Percentiles rank a stretch among this genome's conserved stretches.
Evolutionary conservation across 1,140 invertebrate genomes (phyloP).

Genomic region (Copidosoma floridanum): DNA sequence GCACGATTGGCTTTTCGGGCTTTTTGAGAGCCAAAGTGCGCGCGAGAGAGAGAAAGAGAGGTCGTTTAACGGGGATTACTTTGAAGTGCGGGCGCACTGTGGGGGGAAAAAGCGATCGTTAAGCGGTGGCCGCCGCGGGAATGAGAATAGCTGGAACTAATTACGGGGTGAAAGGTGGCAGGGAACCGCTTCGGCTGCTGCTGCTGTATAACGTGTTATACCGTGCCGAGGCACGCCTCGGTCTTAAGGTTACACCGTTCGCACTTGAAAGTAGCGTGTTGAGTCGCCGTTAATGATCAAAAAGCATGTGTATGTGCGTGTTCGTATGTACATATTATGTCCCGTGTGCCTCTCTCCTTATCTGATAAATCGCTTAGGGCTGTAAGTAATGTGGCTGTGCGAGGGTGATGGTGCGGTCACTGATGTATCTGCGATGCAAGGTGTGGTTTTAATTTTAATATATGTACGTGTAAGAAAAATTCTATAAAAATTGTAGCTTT

Average conservation of each 20-base stretch:
- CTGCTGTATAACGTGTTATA: not conserved
- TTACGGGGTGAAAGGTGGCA: conserved; percentile 22
- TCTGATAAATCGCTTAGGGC: no score
- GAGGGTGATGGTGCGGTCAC: no score
- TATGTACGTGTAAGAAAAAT: no score
- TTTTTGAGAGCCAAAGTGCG: no score
- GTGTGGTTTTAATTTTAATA: no score
- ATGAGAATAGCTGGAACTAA: conserved; percentile 18
- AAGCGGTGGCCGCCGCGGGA: conserved; percentile 2
- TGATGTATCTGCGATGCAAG: no score
- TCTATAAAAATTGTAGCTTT: no score
- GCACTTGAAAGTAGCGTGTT: conserved; percentile 32
- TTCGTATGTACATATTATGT: no score
- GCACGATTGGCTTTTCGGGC: no score
- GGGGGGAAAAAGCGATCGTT: conserved; percentile 18
- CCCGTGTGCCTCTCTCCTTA: no score
- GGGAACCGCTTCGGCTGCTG: not conserved
- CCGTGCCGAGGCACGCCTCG: not conserved
- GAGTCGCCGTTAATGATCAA: conserved; percentile 5
- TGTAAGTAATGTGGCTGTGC: no score
- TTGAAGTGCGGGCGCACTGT: conserved; percentile 27
- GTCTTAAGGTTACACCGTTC: conserved; percentile 32
- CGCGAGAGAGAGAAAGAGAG: not conserved
- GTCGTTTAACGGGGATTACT: conserved; percentile 21
- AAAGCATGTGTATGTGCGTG: not conserved